Percentiles rank a stretch among this genome's conserved stretches.
phyloP scores from a whole-genome alignment of 2,113 vertebrate genomes.

The Lagopus muta region DNA sequence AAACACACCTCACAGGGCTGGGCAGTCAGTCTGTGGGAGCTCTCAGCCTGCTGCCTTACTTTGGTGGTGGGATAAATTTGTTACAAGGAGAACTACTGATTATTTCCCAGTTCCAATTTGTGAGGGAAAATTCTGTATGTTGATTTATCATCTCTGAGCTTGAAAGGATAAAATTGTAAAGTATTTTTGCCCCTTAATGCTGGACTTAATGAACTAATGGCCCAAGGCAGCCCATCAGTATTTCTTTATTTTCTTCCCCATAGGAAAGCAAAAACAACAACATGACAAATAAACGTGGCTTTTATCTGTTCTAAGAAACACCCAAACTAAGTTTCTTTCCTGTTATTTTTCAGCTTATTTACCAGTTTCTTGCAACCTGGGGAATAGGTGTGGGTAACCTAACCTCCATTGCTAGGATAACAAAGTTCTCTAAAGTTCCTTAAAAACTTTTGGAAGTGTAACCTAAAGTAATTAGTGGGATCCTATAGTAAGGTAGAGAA shows the following conservation, averaged over 20 bases:
- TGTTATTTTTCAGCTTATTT: not conserved
- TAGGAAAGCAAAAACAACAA: accelerated
- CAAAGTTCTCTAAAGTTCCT: not conserved
- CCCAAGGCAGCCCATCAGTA: not conserved
- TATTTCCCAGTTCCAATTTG: not conserved
- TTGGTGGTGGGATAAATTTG: not conserved
- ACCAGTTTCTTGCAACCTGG: not conserved
- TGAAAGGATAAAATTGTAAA: not conserved
- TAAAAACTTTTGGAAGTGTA: not conserved
- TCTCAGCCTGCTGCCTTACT: not conserved
- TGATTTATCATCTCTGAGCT: conserved; percentile 1
- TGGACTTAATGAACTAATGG: not conserved
- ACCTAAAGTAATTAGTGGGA: not conserved
- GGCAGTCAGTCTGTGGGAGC: not conserved
- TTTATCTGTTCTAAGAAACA: not conserved
- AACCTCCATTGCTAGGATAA: not conserved
- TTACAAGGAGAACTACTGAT: not conserved
- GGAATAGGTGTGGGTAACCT: not conserved
- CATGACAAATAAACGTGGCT: not conserved
- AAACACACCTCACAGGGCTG: not conserved
- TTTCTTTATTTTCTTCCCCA: not conserved
- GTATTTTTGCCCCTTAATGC: not conserved
- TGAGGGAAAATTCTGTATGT: not conserved
- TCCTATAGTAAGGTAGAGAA: not conserved
- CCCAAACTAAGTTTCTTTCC: not conserved